A percentile compares a stretch with the other conserved stretches of the same genome.
These are phyloP conservation scores for Leptocoma aspasia DNA, from an alignment of 2,113 vertebrate genomes.

Conservation along the genomic window DNA sequence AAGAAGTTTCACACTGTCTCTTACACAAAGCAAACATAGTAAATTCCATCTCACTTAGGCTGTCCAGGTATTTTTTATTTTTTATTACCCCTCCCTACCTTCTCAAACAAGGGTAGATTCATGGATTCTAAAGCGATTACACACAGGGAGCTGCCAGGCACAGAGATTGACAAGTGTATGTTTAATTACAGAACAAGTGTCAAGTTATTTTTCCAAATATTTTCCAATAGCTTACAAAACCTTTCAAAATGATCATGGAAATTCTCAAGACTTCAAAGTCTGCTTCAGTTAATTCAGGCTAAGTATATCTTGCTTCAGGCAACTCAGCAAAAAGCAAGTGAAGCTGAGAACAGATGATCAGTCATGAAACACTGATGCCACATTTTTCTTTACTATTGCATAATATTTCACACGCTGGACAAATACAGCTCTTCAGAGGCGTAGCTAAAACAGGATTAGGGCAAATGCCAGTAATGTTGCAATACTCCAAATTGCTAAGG, in stretches of 20 bases:
- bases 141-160: neutral
- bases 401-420: neutral
- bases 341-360: neutral
- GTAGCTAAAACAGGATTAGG: neutral
- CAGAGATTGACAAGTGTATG: neutral
- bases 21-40: neutral
- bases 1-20: neutral
- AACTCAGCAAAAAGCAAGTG: neutral
- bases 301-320: neutral
- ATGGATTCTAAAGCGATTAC: fast-evolving
- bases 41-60: neutral
- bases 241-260: neutral
- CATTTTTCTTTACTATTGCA: neutral
- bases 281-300: neutral
- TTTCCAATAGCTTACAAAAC: slow-evolving; percentile 7
- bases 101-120: neutral
- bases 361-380: neutral
- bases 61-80: neutral
- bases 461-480: neutral
- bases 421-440: neutral
- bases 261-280: slow-evolving; percentile 15
- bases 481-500: neutral
- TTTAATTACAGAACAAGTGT: neutral
- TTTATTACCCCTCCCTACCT: neutral
- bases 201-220: neutral